Conservation (phyloP, 2,797 vertebrate species). For the Artibeus jamaicensis region DNA sequence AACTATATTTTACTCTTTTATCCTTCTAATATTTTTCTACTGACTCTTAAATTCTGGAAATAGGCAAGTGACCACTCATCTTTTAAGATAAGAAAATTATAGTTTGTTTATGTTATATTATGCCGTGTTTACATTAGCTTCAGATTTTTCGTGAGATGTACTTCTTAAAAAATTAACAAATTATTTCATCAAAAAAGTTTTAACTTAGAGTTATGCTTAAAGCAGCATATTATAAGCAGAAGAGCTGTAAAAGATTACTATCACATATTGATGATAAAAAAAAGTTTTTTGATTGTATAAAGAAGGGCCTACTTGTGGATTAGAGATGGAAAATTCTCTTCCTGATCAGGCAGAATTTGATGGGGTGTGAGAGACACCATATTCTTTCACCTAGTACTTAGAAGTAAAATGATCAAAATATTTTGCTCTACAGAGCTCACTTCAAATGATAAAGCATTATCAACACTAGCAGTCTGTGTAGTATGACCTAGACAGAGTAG, state of each 20-base stretch:
- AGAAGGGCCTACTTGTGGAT: not conserved
- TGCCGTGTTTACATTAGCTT: not conserved
- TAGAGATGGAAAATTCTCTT: not conserved
- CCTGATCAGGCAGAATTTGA: not conserved
- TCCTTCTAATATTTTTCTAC: slow-evolving; percentile 8
- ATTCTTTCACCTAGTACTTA: not conserved
- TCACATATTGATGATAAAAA: not conserved
- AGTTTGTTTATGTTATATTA: not conserved
- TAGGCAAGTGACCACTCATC: not conserved
- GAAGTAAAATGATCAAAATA: slow-evolving; percentile 23
- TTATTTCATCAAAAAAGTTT: not conserved
- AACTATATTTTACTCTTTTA: slow-evolving; percentile 19
- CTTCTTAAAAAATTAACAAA: slow-evolving; percentile 38
- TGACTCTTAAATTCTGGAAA: not conserved
- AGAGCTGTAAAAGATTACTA: not conserved
- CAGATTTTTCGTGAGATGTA: slow-evolving; percentile 11
- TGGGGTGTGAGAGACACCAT: not conserved
- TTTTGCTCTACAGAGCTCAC: not conserved
- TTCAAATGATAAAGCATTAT: not conserved
- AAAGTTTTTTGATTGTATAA: not conserved
- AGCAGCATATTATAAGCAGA: not conserved
- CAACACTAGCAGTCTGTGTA: not conserved
- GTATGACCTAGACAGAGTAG: not conserved
- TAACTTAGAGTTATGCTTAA: slow-evolving; percentile 37
- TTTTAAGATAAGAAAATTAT: slow-evolving; percentile 34